phyloP scores from a whole-genome alignment of 2,113 vertebrate species.

The Tenebrosternarchus preto region DNA sequence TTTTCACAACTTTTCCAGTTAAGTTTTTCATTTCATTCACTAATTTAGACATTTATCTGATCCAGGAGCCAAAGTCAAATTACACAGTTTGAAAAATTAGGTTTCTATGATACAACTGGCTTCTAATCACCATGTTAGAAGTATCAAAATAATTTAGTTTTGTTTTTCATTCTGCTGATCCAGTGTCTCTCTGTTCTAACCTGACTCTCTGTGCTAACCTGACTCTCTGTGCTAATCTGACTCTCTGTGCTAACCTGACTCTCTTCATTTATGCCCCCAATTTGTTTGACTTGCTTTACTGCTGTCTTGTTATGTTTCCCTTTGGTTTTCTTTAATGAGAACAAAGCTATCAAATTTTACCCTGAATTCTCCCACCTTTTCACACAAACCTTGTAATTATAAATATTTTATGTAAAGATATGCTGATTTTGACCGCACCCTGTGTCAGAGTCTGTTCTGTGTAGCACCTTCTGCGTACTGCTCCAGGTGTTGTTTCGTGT shows the following conservation, averaged over 20 bases:
- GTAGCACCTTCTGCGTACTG: neutral
- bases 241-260: constrained; percentile 30
- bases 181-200: no score
- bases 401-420: neutral
- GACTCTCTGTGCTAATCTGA: constrained; percentile 26
- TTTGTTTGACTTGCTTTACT: constrained; percentile 30
- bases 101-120: neutral
- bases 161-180: neutral
- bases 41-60: neutral
- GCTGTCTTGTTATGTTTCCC: constrained; percentile 15
- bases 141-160: neutral
- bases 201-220: constrained; percentile 30
- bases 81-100: neutral
- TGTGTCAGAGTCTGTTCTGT: neutral
- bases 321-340: constrained; percentile 34
- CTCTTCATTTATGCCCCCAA: constrained; percentile 28
- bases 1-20: neutral
- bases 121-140: neutral
- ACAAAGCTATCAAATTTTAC: neutral
- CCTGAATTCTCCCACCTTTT: neutral
- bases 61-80: neutral
- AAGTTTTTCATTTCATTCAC: neutral
- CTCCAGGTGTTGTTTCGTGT: neutral
- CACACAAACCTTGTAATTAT: neutral
- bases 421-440: no score